phyloP scores from a whole-genome alignment of 2,797 vertebrate species.

The Argyrosomus regius region DNA sequence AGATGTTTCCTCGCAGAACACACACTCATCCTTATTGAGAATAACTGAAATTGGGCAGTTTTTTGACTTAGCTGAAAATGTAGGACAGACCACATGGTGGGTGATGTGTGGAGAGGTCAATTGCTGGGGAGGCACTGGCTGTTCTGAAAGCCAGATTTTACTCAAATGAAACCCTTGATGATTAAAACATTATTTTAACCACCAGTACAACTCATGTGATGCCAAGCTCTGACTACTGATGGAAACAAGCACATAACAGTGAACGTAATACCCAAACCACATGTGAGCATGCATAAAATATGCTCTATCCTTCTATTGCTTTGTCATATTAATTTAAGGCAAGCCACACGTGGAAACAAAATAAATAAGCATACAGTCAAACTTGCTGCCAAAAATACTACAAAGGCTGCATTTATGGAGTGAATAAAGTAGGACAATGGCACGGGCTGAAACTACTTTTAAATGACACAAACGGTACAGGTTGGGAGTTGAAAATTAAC shows the following conservation, averaged over 20 bases:
- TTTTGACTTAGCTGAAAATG: conserved; percentile 17
- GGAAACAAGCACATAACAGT: not conserved
- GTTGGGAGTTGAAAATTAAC: no score
- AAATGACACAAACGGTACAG: not conserved
- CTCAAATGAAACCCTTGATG: conserved; percentile 21
- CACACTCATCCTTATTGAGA: not conserved
- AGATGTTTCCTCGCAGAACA: conserved; percentile 1
- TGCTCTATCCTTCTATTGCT: not conserved
- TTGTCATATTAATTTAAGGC: conserved; percentile 9
- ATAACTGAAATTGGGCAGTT: not conserved
- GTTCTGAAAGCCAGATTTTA: conserved; percentile 19
- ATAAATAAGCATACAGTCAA: not conserved
- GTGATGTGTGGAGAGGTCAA: conserved; percentile 24
- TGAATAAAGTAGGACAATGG: conserved; percentile 4
- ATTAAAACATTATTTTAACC: conserved; percentile 2
- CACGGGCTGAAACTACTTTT: not conserved
- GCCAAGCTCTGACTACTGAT: conserved; percentile 6
- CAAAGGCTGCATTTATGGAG: not conserved
- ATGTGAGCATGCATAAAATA: not conserved
- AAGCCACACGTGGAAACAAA: not conserved
- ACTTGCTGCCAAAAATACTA: conserved; percentile 3
- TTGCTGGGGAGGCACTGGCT: conserved; percentile 16
- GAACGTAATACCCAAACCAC: not conserved
- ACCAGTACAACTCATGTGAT: conserved; percentile 12
- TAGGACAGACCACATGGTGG: conserved; percentile 17